Conservation (phyloP, 2,113 vertebrate species). For the Gasterosteus nipponicus region DNA sequence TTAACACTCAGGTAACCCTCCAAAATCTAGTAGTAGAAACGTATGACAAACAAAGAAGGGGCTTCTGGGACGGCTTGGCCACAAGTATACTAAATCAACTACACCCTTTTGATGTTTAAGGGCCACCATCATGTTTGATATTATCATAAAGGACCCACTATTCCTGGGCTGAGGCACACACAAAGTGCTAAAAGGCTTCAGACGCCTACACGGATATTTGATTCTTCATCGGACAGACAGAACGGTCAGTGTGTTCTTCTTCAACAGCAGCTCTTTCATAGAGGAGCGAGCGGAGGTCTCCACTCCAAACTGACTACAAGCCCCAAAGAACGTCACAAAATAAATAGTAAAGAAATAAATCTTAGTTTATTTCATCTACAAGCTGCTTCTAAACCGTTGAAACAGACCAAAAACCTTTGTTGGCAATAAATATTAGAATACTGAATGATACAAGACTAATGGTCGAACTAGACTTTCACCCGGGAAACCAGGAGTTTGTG, state of each 20-base stretch:
- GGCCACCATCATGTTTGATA: background rate
- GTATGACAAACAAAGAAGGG: background rate
- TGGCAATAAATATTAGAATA: background rate
- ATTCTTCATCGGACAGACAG: slow-evolving; percentile 41
- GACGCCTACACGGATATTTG: slow-evolving; percentile 49
- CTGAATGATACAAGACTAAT: background rate
- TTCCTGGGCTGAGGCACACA: background rate
- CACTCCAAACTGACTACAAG: background rate
- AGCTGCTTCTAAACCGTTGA: background rate
- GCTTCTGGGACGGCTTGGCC: background rate
- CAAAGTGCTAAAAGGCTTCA: slow-evolving; percentile 25
- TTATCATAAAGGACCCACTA: background rate
- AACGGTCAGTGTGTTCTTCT: slow-evolving; percentile 37
- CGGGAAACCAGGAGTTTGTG: no score
- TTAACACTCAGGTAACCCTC: slow-evolving; percentile 21
- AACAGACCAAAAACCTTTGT: background rate
- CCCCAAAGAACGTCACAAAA: slow-evolving; percentile 11
- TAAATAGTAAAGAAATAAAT: background rate
- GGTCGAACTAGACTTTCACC: no score
- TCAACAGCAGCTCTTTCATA: slow-evolving; percentile 45
- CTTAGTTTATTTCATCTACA: background rate
- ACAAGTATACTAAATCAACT: background rate
- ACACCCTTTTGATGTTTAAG: background rate
- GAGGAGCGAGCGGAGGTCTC: slow-evolving; percentile 46
- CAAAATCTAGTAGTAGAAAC: background rate